A percentile compares a stretch with the other conserved stretches of the same genome.
Conservation (phyloP, 2,113 vertebrate species). For the Colius striatus region DNA sequence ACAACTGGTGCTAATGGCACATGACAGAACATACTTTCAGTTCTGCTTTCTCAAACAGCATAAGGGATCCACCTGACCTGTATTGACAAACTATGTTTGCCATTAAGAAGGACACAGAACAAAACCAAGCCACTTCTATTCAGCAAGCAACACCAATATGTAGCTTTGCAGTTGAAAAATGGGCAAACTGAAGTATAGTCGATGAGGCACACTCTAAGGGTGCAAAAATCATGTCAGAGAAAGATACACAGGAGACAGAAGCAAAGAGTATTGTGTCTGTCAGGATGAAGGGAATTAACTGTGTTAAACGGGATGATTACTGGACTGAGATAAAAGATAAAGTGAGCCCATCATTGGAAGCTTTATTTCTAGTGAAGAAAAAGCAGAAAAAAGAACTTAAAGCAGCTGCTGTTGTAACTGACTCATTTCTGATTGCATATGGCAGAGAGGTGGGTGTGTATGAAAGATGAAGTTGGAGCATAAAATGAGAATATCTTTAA, state of each 20-base stretch:
- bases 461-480: constrained; percentile 27
- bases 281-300: not conserved
- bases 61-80: not conserved
- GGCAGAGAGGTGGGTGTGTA: constrained; percentile 47
- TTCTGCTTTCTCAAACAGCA: not conserved
- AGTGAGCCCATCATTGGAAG: not conserved
- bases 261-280: not conserved
- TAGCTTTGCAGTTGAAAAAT: not conserved
- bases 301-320: not conserved
- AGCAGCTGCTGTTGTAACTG: constrained; percentile 25
- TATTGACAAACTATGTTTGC: not conserved
- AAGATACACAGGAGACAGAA: not conserved
- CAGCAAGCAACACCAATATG: not conserved
- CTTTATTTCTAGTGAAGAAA: constrained; percentile 18
- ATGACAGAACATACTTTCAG: not conserved
- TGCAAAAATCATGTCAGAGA: not conserved
- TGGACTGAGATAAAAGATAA: not conserved
- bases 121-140: not conserved
- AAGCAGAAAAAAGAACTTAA: constrained; percentile 2
- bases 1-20: not conserved
- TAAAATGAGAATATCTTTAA: constrained; percentile 12
- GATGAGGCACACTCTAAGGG: not conserved
- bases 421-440: constrained; percentile 57
- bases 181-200: not conserved
- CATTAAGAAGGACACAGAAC: not conserved